phyloP scores from a whole-genome alignment of 2,888 invertebrate genomes.

The Limnephilus lunatus region DNA sequence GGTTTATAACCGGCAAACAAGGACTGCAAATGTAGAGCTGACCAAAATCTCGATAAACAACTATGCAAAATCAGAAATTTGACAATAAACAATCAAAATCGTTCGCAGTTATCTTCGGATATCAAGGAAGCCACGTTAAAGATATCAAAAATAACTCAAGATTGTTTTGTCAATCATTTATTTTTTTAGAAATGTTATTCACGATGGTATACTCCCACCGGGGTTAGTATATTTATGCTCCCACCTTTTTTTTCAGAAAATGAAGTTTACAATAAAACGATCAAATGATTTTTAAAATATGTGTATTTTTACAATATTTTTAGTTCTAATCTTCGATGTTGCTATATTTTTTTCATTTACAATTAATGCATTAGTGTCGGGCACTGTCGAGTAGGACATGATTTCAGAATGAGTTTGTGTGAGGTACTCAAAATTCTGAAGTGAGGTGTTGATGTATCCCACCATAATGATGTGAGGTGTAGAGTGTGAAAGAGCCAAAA shows the following conservation, averaged over 20 bases:
- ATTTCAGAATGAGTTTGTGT: too few species aligned
- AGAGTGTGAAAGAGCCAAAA: too few species aligned
- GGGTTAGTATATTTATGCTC: too few species aligned
- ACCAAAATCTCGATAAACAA: slow-evolving; percentile 22
- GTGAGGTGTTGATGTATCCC: too few species aligned
- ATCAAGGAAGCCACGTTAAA: slow-evolving; percentile 6
- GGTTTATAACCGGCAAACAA: neutral
- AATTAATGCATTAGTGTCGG: too few species aligned
- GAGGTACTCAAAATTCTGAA: too few species aligned
- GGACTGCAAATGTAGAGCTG: neutral
- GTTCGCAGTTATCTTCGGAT: neutral
- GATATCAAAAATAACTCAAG: neutral
- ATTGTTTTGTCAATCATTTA: neutral
- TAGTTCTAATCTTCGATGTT: too few species aligned
- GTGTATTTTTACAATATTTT: too few species aligned
- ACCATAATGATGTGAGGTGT: too few species aligned
- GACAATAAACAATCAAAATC: slow-evolving; percentile 36
- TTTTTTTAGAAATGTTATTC: neutral
- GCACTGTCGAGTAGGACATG: too few species aligned
- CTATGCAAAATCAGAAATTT: neutral
- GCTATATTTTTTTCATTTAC: too few species aligned
- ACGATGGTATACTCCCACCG: neutral
- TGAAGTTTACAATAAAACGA: neutral
- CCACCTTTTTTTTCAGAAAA: neutral
- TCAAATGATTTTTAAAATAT: too few species aligned